Base-by-base conservation (phyloP, 2,888 invertebrate genomes). In the Athetis lepigone region DNA sequence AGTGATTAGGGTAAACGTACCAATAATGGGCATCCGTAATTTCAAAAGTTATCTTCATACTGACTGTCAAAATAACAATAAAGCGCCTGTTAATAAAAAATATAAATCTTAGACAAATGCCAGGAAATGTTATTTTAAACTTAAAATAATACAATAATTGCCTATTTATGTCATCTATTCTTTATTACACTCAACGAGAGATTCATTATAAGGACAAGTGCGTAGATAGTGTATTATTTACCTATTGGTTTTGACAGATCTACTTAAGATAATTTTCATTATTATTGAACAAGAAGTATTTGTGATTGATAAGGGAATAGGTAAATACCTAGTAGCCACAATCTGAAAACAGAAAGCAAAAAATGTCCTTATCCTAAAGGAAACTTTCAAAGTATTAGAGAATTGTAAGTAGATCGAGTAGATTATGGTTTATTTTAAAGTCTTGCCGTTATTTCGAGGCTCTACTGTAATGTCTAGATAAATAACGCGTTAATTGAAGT, bases 1-100 rank as follows among this genome's bases (percentile, higher is more conserved):
- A 18, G 6, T 4, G 8, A 11, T 4, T 45, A 67, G 47, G 72
- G 77, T 67, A 50, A 59, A 25, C 46, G 25, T n/a, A 27, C 29
- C 37, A 43, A 9, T 58, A 16, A 18, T 52, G 23, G 39, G 33
- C 37, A 39, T 2, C 8, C 19, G 8, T 25, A 16, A 27, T 21
- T 49, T n/a, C 8, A 6, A n/a, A 8, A 23, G 25, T 40, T 8
- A 16, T 7, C 1, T 46, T 23, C 21, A 13, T 21, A n/a, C 4
- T n/a, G 8, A 19, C 13, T 25, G 7, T 25, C 13, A 6, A 33
- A 11, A 33, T 13, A 13, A 13, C 13, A 13, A 13, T 33, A 13
- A 1, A 13, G 13, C 11, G 33, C 33, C 13, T 33, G 33, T 4
- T 33, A 13, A 33, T 33, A 8, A 33, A 33, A 13, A 33, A 13